Base-by-base conservation (phyloP, 1,140 invertebrate species). In the Nephotettix cincticeps region DNA sequence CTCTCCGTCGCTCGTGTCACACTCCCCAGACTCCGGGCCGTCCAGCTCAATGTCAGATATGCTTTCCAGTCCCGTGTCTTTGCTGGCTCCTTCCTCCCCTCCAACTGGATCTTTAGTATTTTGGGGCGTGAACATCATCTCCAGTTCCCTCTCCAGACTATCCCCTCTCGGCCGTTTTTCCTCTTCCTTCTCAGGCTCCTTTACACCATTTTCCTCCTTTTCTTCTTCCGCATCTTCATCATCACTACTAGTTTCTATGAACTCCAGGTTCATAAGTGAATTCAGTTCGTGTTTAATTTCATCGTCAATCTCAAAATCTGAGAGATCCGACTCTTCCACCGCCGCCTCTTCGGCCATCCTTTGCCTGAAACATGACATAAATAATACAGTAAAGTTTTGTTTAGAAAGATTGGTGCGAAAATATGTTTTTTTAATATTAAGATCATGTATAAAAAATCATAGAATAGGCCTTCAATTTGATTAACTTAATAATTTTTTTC, bases 351-450 rank as follows among this genome's bases (percentile, higher is more conserved):
- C 56, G 28, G 1, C 56, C 56, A 61, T 61, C 25, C 23, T 61
- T 4, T 25, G 13, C 56, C 56, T 61, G 56, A 61, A 61, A 61
- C 56, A 61, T n/a, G n/a, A n/a, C n/a, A n/a, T n/a, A n/a, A n/a
- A n/a, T n/a, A n/a, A n/a, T n/a, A n/a, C n/a, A n/a, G n/a, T n/a
- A n/a, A n/a, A n/a, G n/a, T n/a, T n/a, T n/a, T n/a, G n/a, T n/a
- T n/a, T n/a, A n/a, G n/a, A n/a, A n/a, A n/a, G n/a, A n/a, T n/a
- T n/a, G n/a, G n/a, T n/a, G n/a, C n/a, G n/a, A n/a, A n/a, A n/a
- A n/a, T n/a, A n/a, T n/a, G n/a, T n/a, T n/a, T n/a, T n/a, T n/a
- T n/a, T n/a, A n/a, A n/a, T n/a, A n/a, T n/a, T n/a, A n/a, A n/a
- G n/a, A n/a, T n/a, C n/a, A n/a, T n/a, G n/a, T n/a, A n/a, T n/a